These are phyloP conservation scores for Agrochola litura DNA, from an alignment of 2,888 invertebrate genomes.

Conservation along the genomic window DNA sequence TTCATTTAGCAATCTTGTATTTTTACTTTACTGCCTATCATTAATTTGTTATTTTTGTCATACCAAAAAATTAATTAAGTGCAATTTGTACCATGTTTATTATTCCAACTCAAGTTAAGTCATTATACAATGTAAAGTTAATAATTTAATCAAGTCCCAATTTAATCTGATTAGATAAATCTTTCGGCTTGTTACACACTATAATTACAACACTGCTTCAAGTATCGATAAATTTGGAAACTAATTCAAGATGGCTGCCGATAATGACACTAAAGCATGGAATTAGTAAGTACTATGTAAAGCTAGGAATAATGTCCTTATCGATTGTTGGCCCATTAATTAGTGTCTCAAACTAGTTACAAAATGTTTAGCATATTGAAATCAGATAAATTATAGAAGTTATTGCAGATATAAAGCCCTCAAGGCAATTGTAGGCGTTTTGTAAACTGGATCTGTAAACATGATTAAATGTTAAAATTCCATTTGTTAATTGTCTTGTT, in stretches of 20 bases:
- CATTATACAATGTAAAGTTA: constrained; percentile 7
- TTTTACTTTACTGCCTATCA: background rate
- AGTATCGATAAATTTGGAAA: constrained; percentile 18
- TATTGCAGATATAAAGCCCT: constrained; percentile 63
- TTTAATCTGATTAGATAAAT: constrained; percentile 20
- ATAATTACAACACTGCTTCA: background rate
- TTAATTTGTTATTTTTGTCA: background rate
- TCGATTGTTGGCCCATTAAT: constrained; percentile 44
- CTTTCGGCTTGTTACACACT: background rate
- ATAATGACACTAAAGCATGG: constrained; percentile 21
- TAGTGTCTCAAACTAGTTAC: constrained; percentile 45
- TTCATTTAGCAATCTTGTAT: background rate
- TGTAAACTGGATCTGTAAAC: constrained; percentile 10
- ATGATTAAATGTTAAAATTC: constrained; percentile 36
- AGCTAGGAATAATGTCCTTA: constrained; percentile 28
- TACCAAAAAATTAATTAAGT: background rate
- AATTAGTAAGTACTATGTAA: constrained; percentile 2
- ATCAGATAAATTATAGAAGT: constrained; percentile 64
- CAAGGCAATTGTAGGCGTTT: constrained; percentile 40
- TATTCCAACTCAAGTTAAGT: constrained; percentile 5
- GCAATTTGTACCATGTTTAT: background rate
- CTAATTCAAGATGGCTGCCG: constrained; percentile 11
- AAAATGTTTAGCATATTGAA: constrained; percentile 44
- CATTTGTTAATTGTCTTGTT: constrained; percentile 37
- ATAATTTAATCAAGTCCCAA: background rate